phyloP scores from a whole-genome alignment of 2,888 invertebrate species.

The Cyaniris semiargus region DNA sequence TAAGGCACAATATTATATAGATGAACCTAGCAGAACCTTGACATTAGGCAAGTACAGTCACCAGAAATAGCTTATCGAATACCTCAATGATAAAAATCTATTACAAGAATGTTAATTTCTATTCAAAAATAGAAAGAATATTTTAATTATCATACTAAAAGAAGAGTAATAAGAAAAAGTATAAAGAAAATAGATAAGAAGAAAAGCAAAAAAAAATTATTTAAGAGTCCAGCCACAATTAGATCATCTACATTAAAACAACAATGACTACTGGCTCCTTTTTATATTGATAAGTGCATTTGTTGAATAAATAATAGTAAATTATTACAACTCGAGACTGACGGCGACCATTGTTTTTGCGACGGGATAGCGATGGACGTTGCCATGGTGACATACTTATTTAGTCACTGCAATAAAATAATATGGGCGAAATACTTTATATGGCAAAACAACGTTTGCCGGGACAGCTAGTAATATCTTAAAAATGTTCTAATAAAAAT shows the following conservation, averaged over 20 bases:
- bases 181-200: neutral
- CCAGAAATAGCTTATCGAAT: neutral
- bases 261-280: too few relatives aligned
- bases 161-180: neutral
- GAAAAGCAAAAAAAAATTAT: neutral
- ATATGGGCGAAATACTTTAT: too few relatives aligned
- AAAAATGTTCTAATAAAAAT: too few relatives aligned
- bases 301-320: too few relatives aligned
- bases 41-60: neutral
- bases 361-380: too few relatives aligned
- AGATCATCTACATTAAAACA: neutral
- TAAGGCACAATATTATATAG: slow-evolving; percentile 9
- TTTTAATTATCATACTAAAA: neutral
- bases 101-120: neutral
- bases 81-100: neutral
- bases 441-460: too few relatives aligned
- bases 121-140: neutral
- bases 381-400: too few relatives aligned
- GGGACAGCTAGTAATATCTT: too few relatives aligned
- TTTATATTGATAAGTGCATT: too few relatives aligned
- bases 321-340: too few relatives aligned
- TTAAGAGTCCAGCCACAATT: neutral
- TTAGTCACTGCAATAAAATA: too few relatives aligned
- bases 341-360: too few relatives aligned
- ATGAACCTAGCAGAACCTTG: slow-evolving; percentile 6